These are phyloP conservation scores for Epinephelus coioides DNA, from an alignment of 2,797 vertebrate species.

Conservation along the genomic window DNA sequence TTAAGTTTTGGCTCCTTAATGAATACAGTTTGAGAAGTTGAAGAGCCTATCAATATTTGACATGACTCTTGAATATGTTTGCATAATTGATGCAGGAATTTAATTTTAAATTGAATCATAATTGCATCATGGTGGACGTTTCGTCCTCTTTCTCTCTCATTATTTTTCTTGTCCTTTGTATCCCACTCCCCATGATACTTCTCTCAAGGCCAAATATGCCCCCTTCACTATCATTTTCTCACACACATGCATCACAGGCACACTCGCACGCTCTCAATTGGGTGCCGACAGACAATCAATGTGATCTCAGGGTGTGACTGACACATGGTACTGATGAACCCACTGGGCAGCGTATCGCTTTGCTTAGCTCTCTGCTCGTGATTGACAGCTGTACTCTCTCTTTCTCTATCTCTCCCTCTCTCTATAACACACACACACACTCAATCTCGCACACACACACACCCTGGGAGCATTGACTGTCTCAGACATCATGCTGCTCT, in stretches of 20 bases:
- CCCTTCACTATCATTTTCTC: conserved; percentile 32
- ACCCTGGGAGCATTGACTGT: conserved; percentile 32
- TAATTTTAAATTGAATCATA: conserved; percentile 85
- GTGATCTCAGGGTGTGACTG: conserved; percentile 77
- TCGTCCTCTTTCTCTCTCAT: conserved; percentile 51
- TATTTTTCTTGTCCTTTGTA: conserved; percentile 70
- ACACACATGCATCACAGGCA: conserved; percentile 7
- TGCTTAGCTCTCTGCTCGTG: conserved; percentile 62
- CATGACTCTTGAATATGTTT: conserved; percentile 81
- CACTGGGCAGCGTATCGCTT: conserved; percentile 71
- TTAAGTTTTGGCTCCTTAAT: conserved; percentile 79
- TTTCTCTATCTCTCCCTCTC: conserved; percentile 2
- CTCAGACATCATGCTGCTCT: conserved; percentile 66
- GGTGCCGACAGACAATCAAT: conserved; percentile 78
- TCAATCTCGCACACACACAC: conserved; percentile 16
- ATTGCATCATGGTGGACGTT: conserved; percentile 79
- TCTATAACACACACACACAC: background rate
- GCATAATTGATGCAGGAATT: conserved; percentile 81
- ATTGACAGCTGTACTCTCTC: conserved; percentile 77
- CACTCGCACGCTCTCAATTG: conserved; percentile 48
- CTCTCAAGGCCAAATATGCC: conserved; percentile 49
- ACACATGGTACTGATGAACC: conserved; percentile 79
- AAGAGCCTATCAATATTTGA: conserved; percentile 83
- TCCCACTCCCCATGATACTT: conserved; percentile 50
- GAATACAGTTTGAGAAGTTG: conserved; percentile 78